Evolutionary conservation across 2,113 vertebrate species (phyloP).

Genomic region (Myrmecobius fasciatus): DNA sequence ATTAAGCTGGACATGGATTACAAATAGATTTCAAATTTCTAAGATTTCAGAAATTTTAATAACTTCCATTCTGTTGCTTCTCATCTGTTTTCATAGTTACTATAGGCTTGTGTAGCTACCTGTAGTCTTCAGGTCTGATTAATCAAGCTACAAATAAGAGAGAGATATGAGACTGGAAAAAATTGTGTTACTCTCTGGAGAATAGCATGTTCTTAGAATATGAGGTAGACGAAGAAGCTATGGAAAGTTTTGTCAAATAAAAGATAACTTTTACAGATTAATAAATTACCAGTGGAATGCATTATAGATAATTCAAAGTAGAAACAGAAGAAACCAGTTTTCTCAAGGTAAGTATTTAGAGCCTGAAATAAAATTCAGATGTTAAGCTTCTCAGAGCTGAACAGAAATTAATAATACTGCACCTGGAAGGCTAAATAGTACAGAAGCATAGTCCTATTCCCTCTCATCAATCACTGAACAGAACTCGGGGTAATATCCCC

Average conservation of each 20-base stretch:
- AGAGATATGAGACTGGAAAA: neutral
- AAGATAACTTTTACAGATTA: neutral
- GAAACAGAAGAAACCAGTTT: neutral
- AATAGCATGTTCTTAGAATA: neutral
- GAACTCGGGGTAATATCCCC: neutral
- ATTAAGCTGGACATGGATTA: neutral
- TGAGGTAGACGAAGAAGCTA: neutral
- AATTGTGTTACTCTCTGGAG: neutral
- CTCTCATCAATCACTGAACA: neutral
- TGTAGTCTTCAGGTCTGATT: neutral
- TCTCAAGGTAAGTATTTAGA: neutral
- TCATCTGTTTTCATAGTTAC: neutral
- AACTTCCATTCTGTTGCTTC: neutral
- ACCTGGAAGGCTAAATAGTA: neutral
- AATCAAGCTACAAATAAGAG: neutral
- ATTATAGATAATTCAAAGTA: neutral
- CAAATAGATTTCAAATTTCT: neutral
- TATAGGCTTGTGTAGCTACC: neutral
- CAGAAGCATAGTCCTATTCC: neutral
- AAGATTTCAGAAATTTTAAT: neutral
- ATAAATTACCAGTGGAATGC: neutral
- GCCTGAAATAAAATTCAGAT: neutral
- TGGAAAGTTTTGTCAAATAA: neutral
- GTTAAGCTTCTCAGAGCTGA: neutral
- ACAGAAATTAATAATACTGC: neutral